Evolutionary conservation across 2,113 vertebrate species (phyloP).

Genomic region (Oceanites oceanicus): DNA sequence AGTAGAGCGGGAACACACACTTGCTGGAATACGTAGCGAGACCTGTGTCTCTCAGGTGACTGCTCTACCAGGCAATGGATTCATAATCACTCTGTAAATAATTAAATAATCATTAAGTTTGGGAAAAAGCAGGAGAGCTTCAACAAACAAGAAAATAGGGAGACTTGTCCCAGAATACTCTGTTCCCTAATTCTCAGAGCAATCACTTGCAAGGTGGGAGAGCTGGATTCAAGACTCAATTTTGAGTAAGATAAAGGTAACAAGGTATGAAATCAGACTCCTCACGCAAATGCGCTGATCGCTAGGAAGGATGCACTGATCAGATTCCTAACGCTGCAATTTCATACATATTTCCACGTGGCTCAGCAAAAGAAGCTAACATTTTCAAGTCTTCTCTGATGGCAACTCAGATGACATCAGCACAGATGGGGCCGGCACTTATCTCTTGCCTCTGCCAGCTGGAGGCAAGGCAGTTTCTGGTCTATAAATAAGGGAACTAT

Average conservation of each 20-base stretch:
- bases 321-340: neutral
- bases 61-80: neutral
- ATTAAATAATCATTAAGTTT: slow-evolving; percentile 30
- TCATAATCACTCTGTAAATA: slow-evolving; percentile 16
- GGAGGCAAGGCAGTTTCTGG: neutral
- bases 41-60: neutral
- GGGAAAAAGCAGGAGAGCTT: neutral
- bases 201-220: neutral
- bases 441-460: neutral
- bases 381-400: neutral
- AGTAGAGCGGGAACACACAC: neutral
- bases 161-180: neutral
- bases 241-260: neutral
- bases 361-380: neutral
- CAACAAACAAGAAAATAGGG: neutral
- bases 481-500: neutral
- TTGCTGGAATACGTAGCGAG: neutral
- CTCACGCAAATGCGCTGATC: neutral
- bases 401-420: neutral
- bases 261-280: neutral
- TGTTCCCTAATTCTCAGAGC: neutral
- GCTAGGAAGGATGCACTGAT: neutral
- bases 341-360: neutral
- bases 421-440: neutral
- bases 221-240: neutral